Evolutionary conservation across 2,113 vertebrate genomes (phyloP), one percentile per base, ranked within the genome.

Genomic region (Smithornis capensis): DNA sequence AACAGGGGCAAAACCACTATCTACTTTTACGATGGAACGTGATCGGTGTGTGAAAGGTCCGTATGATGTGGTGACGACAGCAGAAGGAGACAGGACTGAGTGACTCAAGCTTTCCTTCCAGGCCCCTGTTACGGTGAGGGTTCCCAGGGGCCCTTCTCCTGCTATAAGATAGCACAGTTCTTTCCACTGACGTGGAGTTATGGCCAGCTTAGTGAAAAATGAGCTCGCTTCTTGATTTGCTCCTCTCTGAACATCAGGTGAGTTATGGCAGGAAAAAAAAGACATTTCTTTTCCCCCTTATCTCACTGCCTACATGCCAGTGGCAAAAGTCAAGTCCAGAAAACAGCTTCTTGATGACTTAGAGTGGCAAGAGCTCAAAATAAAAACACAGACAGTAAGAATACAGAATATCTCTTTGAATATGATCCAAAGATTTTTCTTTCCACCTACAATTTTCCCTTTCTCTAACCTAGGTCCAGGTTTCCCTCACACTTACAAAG

Each of bases 21-120:
- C 92, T 94, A 16, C 80, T 94, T 97, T 97, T 94, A 96, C 15
- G 56, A 91, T 37, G 80, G 95, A 95, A 95, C 4, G 80, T 60
- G 94, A 97, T 97, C 87, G 0, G 83, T 94, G 92, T 94, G 94
- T 92, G 92, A 94, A 94, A 92, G 69, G 80, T 64, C 89, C 2
- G 0, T 31, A 25, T 64, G 95, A 95, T 75, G 91, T 81, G 80
- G 94, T 81, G 94, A 94, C n/a, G n/a, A 94, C 92, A 92, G 94
- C 80, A 91, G 56, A 42, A 93, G 83, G 85, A 93, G 95, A 95
- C 62, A 1, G 74, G 53, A 56, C 65, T 38, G 29, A 94, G 73
- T 97, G 95, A 97, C 83, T 97, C 96, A 96, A 62, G 83, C 31
- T 96, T 97, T 97, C 94, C 96, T 95, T 91, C 69, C 86, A 94